Evolutionary conservation across 1,140 invertebrate species (phyloP).

Genomic region (Drosophila nikananu): DNA sequence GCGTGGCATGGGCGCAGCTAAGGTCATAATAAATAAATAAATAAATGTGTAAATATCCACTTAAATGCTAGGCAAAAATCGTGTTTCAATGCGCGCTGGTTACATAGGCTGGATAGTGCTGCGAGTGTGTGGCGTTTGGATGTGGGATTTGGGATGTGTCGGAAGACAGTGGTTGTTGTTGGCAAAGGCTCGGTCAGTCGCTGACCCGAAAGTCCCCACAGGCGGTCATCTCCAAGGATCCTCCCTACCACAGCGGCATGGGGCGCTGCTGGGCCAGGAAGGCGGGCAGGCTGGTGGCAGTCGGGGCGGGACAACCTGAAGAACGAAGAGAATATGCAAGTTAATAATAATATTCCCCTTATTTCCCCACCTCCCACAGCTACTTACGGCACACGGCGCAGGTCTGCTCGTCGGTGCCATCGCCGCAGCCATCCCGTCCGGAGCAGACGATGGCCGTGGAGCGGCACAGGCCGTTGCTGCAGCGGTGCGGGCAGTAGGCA

Average conservation of each 20-base stretch:
- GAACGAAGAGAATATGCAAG: background rate
- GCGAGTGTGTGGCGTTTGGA: slow-evolving; percentile 3
- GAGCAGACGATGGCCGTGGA: slow-evolving; percentile 95
- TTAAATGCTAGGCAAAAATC: slow-evolving; percentile 74
- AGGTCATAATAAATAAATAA: slow-evolving; percentile 80
- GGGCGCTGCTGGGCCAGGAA: slow-evolving; percentile 75
- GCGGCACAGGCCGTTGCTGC: slow-evolving; percentile 93
- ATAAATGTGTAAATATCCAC: slow-evolving; percentile 75
- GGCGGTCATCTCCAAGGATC: background rate
- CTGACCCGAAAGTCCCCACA: slow-evolving; percentile 8
- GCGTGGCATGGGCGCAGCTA: slow-evolving; percentile 62
- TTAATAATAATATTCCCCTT: background rate
- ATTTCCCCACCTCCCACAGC: too few relatives aligned
- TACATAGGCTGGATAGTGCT: slow-evolving; percentile 43
- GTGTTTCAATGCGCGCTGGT: slow-evolving; percentile 32
- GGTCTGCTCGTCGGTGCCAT: slow-evolving; percentile 93
- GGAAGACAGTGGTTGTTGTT: slow-evolving; percentile 38
- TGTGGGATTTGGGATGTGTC: background rate
- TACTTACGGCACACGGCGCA: slow-evolving; percentile 95
- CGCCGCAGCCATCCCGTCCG: slow-evolving; percentile 95
- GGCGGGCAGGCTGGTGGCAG: slow-evolving; percentile 59
- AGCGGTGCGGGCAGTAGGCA: slow-evolving; percentile 90
- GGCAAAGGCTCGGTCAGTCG: slow-evolving; percentile 36
- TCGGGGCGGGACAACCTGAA: slow-evolving; percentile 87
- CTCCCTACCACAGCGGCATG: slow-evolving; percentile 78